phyloP scores from a whole-genome alignment of 2,888 invertebrate genomes.

The Synergus gifuensis region DNA sequence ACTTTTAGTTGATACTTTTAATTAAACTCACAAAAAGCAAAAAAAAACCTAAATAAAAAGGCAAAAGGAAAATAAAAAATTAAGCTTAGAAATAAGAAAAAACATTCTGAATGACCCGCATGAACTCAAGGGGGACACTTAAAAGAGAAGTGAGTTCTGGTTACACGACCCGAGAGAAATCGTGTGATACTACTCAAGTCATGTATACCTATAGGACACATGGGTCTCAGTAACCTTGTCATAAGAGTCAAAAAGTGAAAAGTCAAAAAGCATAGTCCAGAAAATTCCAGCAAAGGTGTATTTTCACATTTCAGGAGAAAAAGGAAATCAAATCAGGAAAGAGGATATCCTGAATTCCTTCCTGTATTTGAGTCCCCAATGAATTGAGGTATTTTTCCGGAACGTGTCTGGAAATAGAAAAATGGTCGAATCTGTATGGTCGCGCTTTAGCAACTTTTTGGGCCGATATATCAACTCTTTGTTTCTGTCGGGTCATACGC shows the following conservation, averaged over 20 bases:
- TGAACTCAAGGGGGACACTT: neutral
- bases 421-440: neutral
- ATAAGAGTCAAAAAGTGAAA: neutral
- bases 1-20: too few species aligned
- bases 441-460: neutral
- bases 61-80: neutral
- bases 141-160: conserved; percentile 7
- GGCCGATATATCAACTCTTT: neutral
- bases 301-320: neutral
- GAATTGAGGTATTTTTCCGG: neutral
- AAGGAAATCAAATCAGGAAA: neutral
- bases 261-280: neutral
- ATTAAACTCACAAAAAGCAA: neutral
- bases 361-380: neutral
- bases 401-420: neutral
- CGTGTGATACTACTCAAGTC: conserved; percentile 7
- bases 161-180: conserved; percentile 36
- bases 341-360: neutral
- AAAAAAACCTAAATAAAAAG: neutral
- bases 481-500: neutral
- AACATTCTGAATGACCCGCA: neutral
- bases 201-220: neutral
- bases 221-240: neutral
- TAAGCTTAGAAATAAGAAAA: neutral
- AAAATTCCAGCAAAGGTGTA: conserved; percentile 3